A percentile compares a stretch with the other conserved stretches of the same genome.
phyloP scores from a whole-genome alignment of 2,797 vertebrate species.

The Pipistrellus nathusii region DNA sequence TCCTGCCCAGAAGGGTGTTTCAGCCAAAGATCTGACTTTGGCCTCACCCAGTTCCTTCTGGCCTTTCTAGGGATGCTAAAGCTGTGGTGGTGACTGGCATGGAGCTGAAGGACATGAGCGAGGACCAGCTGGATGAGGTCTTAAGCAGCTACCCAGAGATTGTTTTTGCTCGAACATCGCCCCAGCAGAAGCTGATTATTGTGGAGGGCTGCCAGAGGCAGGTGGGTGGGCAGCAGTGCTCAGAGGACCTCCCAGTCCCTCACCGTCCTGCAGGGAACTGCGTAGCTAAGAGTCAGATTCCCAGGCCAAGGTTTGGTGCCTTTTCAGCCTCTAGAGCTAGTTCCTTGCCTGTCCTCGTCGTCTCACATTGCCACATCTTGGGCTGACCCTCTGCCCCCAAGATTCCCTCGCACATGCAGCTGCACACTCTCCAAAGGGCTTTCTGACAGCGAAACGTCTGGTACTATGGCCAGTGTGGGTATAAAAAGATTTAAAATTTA shows the following conservation, averaged over 20 bases:
- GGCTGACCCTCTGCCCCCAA: not conserved
- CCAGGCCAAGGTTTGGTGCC: not conserved
- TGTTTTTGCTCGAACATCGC: constrained; percentile 90
- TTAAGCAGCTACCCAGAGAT: constrained; percentile 87
- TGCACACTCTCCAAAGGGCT: not conserved
- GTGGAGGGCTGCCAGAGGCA: constrained; percentile 91
- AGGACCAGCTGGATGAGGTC: constrained; percentile 87
- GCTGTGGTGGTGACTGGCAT: constrained; percentile 89
- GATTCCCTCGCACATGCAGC: not conserved
- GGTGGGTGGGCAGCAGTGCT: constrained; percentile 78
- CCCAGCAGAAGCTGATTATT: constrained; percentile 90
- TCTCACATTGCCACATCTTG: not conserved
- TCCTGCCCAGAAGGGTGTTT: not conserved
- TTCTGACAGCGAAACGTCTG: not conserved
- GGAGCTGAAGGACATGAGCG: constrained; percentile 90
- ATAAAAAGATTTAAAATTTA: not conserved
- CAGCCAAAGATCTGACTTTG: not conserved
- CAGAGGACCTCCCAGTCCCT: not conserved
- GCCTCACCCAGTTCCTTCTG: not conserved
- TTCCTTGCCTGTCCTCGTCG: not conserved
- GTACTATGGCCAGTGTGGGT: not conserved
- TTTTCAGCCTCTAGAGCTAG: not conserved
- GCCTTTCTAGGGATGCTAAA: constrained; percentile 85
- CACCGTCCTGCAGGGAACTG: not conserved
- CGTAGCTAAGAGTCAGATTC: not conserved